Conservation (phyloP, 1,140 invertebrate species). For the Rhyzopertha dominica region DNA sequence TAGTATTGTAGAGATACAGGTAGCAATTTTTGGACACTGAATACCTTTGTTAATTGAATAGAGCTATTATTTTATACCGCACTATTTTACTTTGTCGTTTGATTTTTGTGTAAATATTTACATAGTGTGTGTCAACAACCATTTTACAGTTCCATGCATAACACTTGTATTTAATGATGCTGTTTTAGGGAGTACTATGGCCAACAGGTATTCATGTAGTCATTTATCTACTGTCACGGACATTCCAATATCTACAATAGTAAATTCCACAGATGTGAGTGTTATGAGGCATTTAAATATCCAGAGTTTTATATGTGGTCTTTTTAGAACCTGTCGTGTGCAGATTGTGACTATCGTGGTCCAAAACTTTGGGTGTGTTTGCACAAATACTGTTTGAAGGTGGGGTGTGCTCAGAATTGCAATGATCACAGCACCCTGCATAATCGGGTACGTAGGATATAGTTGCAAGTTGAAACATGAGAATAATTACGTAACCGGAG, state of each 20-base stretch:
- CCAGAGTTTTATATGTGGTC: constrained; percentile 1
- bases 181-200: too few species aligned
- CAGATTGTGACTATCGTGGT: constrained; percentile 58
- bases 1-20: too few species aligned
- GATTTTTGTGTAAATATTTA: too few species aligned
- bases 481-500: too few species aligned
- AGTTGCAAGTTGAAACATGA: too few species aligned
- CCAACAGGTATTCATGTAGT: constrained; percentile 21
- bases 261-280: constrained; percentile 32
- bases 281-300: background rate
- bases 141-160: too few species aligned
- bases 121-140: too few species aligned
- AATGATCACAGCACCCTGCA: constrained; percentile 76
- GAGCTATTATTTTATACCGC: too few species aligned
- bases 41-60: too few species aligned
- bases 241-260: constrained; percentile 27
- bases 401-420: constrained; percentile 73
- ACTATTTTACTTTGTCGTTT: too few species aligned
- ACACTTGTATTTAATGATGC: too few species aligned
- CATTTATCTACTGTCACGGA: constrained; percentile 23
- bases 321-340: constrained; percentile 50
- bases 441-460: constrained; percentile 60
- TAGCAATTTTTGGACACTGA: too few species aligned
- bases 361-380: constrained; percentile 83
- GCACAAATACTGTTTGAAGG: constrained; percentile 65